Evolutionary conservation across 2,888 invertebrate species (phyloP), one percentile per base, ranked within the genome.

Genomic region (Maniola hyperantus): DNA sequence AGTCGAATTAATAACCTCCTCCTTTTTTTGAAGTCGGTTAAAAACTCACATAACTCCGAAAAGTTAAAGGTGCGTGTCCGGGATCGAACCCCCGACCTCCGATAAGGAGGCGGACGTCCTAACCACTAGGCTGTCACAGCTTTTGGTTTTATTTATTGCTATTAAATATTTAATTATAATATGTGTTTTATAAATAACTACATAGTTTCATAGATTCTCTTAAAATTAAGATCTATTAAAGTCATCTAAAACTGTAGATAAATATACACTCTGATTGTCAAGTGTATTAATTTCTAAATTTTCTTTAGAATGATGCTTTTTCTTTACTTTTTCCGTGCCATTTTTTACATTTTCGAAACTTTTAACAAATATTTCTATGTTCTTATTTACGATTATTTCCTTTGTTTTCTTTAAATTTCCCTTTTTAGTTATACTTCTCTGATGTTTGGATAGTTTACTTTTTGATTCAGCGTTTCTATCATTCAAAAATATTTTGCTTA

Each of bases 331-430:
- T 5, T 46, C 44, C n/a, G 20, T 13, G 6, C 10, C 46, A 4
- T 61, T 36, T 36, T 53, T 51, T 1, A n/a, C 26, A 44, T 60
- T 61, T 46, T 10, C 48, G 5, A 11, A 5, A 36, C 20, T 10
- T 11, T 54, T 61, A 4, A 62, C 53, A 42, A 51, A 62, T 48
- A 62, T 53, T 11, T 53, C 53, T 46, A 61, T 5, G 15, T 66
- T 55, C 48, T 66, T 61, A 46, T 54, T 61, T 15, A 26, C 11
- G 6, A 36, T 13, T n/a, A 44, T 55, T 10, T 18, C 20, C 0
- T 55, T 54, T 15, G 34, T 54, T 36, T 15, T 36, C 15, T 15
- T 34, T 13, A 5, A 39, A 8, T 36, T 55, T 20, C 34, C 46
- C 20, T 48, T 51, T 26, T 11, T 26, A 26, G 50, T 50, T 20